Evolutionary conservation across 1,140 invertebrate genomes (phyloP), one percentile per base, ranked within the genome.

Genomic region (Diachasma alloeum): DNA sequence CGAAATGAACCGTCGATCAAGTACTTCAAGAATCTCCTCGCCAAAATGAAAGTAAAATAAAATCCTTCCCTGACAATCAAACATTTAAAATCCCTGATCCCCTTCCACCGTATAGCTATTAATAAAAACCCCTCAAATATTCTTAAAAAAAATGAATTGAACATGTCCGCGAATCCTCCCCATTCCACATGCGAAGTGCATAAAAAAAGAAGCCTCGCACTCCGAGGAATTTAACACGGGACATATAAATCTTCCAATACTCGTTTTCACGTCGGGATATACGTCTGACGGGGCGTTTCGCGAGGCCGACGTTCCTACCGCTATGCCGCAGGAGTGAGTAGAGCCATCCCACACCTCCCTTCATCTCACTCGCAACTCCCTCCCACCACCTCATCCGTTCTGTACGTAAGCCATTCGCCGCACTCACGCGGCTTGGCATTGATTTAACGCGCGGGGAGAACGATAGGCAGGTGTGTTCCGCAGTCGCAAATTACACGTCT

Each of bases 401-500:
- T 70, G 71, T 75, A 77, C 68, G 75, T 74, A 79, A 82, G 81
- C 80, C 80, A 75, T 78, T 80, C 76, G 69, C 37, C 70, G 81
- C 56, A 70, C 22, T 73, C 72, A 39, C 76, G 44, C 44, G 68
- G 69, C 68, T 79, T 77, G 74, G 75, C 78, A 81, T 81, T 79
- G 78, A 78, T 81, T 79, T 81, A 76, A 79, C 68, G 74, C 73
- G 44, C 31, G 26, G 53, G 48, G 73, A 53, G 26, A 56, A 75
- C 71, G 74, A 80, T 80, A 80, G 82, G 79, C 82, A 81, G 82
- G 80, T 81, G 81, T 81, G 79, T 81, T 81, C 70, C 68, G 79
- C 69, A 75, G 59, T 81, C 67, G 79, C 78, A 82, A 84, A 83
- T 84, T 83, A 81, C 79, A 78, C 78, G 76, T 82, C 79, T 75